phyloP scores from a whole-genome alignment of 2,113 vertebrate species.

The Oryzias javanicus region DNA sequence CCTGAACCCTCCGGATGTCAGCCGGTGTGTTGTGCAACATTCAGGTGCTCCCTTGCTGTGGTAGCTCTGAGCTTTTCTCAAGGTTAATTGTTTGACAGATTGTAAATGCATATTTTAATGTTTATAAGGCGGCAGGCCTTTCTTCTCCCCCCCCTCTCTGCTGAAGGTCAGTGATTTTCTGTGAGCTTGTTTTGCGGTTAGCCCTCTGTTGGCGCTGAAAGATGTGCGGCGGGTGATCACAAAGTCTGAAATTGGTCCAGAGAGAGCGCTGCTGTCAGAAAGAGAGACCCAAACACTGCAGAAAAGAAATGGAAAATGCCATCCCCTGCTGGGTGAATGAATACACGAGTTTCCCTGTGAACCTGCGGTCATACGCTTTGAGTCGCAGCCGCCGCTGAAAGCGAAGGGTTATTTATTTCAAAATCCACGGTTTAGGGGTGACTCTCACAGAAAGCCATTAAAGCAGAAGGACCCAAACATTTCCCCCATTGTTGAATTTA shows the following conservation, averaged over 20 bases:
- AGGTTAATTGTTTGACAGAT: conserved; percentile 56
- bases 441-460: conserved; percentile 1
- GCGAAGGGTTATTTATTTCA: conserved; percentile 40
- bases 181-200: conserved; percentile 48
- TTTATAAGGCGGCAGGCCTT: conserved; percentile 35
- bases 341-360: conserved; percentile 44
- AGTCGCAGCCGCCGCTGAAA: conserved; percentile 46
- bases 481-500: conserved; percentile 33
- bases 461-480: conserved; percentile 11
- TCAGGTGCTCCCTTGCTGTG: conserved; percentile 17
- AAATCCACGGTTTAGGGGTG: conserved; percentile 15
- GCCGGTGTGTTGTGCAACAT: conserved; percentile 9
- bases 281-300: conserved; percentile 49
- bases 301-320: conserved; percentile 62
- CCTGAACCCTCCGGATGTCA: conserved; percentile 16
- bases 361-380: conserved; percentile 30
- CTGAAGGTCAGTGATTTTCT: conserved; percentile 53
- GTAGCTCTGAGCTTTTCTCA: conserved; percentile 26
- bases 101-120: conserved; percentile 50
- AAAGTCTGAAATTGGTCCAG: conserved; percentile 64
- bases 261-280: conserved; percentile 57
- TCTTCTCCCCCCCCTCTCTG: neutral
- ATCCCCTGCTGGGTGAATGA: conserved; percentile 59
- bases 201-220: conserved; percentile 46
- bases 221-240: conserved; percentile 57